Base-by-base conservation (phyloP, 2,888 invertebrate genomes). In the Athalia cordata region DNA sequence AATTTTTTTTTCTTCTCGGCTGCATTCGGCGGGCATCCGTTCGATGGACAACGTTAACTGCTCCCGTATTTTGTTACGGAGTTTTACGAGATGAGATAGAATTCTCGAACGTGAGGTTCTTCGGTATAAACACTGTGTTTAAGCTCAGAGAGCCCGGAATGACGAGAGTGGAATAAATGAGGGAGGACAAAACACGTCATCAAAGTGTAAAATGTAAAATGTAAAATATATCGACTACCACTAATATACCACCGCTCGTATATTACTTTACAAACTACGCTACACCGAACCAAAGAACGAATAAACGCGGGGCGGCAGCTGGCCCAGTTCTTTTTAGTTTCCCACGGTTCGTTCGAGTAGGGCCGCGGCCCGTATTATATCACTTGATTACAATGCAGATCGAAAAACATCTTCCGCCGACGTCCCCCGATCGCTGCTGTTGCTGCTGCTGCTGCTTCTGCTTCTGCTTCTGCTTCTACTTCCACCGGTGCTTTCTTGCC, bases 361-460 rank as follows among this genome's bases (percentile, higher is more conserved):
- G 61, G 50, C 50, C 75, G 29, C 29, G 72, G 9, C 87, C 86
- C 86, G 87, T 87, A 88, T 89, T 89, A 88, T 88, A 89, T 89
- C 89, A 88, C 84, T 86, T 87, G 87, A 88, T 89, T 87, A 88
- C 88, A 88, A 89, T 88, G 87, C 84, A 86, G 86, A 84, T 85
- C 85, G 86, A 86, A 87, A 86, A 84, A 86, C 84, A 81, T 81
- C 79, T 81, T 84, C 85, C 83, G 45, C 45, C 62, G 67, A 67
- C 68, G 47, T 72, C 80, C 66, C 62, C 47, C 61, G 50, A 77
- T 59, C 80, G 64, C 55, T 52, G 15, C 64, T 49, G 62, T 50
- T 29, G 50, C 52, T 70, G 29, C 29, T 29, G 29, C 11, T 59
- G 61, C 15, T 11, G 47, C 29, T 29, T 0, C 29, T 29, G 29